Evolutionary conservation across 1,140 invertebrate species (phyloP), one percentile per base, ranked within the genome.

Genomic region (Frieseomelitta varia): DNA sequence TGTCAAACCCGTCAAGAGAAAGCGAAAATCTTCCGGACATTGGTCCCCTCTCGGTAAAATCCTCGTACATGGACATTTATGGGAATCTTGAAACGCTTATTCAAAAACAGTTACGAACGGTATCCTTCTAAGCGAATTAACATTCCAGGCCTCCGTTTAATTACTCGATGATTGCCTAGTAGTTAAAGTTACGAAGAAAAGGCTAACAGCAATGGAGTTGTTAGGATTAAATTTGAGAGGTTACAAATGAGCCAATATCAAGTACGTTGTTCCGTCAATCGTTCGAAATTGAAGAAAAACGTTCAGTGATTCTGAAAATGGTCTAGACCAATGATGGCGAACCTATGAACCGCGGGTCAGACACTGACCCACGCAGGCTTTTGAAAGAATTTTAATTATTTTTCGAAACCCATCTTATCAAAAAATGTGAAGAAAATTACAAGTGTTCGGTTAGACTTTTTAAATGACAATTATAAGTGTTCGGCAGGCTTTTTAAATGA

Each of bases 21-120:
- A 83, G 81, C 55, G 81, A 69, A 71, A 71, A 83, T 78, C 55
- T 19, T n/a, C 65, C n/a, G 80, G 73, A 51, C 19, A 14, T 65
- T 76, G 24, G 53, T 47, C 8, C 39, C 58, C 19, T 21, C 15
- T 47, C 12, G 15, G n/a, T n/a, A 19, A 61, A 74, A 55, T 51
- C n/a, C 11, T n/a, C 56, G 72, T 21, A 6, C 10, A 21, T 55
- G 72, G 51, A 55, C 27, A 3, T 21, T 55, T n/a, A 47, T 17
- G 15, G 4, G n/a, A 8, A 27, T 53, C 15, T 47, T 24, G 24
- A 51, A 72, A 51, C 10, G 39, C 30, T 17, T 19, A 34, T 30
- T 30, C 12, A 15, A 27, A 65, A 65, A 65, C 63, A 17, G n/a
- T 6, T 65, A 30, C n/a, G 15, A 27, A 65, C n/a, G 63, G n/a